Base-by-base conservation (phyloP, 2,797 vertebrate species). In the Monodelphis domestica region DNA sequence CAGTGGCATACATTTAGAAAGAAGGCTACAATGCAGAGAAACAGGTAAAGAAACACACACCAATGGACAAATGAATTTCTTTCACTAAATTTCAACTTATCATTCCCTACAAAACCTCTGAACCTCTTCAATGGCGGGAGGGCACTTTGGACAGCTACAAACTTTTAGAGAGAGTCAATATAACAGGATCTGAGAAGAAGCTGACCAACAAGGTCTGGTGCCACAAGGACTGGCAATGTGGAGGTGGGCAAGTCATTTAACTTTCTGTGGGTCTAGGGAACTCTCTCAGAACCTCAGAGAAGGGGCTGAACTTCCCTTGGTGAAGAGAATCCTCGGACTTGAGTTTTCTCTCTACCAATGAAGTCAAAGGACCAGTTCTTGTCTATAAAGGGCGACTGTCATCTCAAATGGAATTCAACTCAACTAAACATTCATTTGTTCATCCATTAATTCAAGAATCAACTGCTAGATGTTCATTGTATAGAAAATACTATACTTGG, bases 41-140 rank as follows among this genome's bases (percentile, higher is more conserved):
- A 88, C 87, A 84, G 24, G 50, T 54, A 92, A 96, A 89, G 94
- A 93, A 95, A 91, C 91, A 88, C 54, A 94, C 90, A 91, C 89
- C 90, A 94, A 90, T 88, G 88, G 94, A 95, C 5, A 87, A 92
- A 93, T 94, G 89, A 95, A 95, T 93, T 96, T 93, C 78, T 45
- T 53, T 95, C 56, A 78, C 91, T 96, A 24, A 88, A 95, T 96
- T 97, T 91, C 78, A 91, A 24, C 51, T 93, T 92, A 94, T 95
- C 90, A 93, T 59, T 92, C 51, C 54, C 59, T 97, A 95, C 26
- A 38, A 12, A 3, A 10, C 24, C 45, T 84, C 38, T 84, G 70
- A 84, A 84, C 9, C 24, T 45, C 70, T 84, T 50, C 3, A 10
- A 84, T 21, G 26, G 15, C 84, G n/a, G 45, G 24, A 45, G 24